These are phyloP conservation scores for Callopanchax toddi DNA, from an alignment of 2,113 vertebrate species.

Conservation along the genomic window DNA sequence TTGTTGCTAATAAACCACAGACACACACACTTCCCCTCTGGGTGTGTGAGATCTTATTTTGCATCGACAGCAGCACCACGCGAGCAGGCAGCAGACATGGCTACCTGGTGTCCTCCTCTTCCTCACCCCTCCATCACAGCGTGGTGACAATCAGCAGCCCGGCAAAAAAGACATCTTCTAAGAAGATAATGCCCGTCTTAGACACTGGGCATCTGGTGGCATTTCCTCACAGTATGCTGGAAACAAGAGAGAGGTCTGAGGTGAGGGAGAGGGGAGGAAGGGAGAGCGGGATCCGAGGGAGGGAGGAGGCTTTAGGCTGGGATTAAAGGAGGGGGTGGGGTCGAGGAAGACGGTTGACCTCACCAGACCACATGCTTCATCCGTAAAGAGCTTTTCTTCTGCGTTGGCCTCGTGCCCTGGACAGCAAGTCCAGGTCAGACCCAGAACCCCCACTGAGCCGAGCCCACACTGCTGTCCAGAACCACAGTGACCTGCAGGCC, in stretches of 20 bases:
- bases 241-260: slow-evolving; percentile 67
- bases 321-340: slow-evolving; percentile 80
- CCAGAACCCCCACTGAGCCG: slow-evolving; percentile 35
- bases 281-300: background rate
- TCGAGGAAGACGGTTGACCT: slow-evolving; percentile 74
- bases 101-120: slow-evolving; percentile 57
- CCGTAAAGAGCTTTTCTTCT: slow-evolving; percentile 71
- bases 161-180: slow-evolving; percentile 74
- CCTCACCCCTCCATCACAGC: slow-evolving; percentile 34
- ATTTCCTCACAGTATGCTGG: slow-evolving; percentile 72
- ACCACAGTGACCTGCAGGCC: slow-evolving; percentile 30
- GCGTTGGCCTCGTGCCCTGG: slow-evolving; percentile 51
- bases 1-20: slow-evolving; percentile 9
- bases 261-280: slow-evolving; percentile 15
- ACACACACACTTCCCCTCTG: slow-evolving; percentile 41
- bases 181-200: slow-evolving; percentile 86
- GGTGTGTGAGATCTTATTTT: slow-evolving; percentile 51
- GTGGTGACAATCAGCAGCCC: slow-evolving; percentile 58
- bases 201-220: slow-evolving; percentile 85
- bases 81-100: slow-evolving; percentile 34
- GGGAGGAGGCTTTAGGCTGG: slow-evolving; percentile 61
- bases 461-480: slow-evolving; percentile 31
- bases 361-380: slow-evolving; percentile 82
- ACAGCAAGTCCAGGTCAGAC: slow-evolving; percentile 62
- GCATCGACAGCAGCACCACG: slow-evolving; percentile 32